These are phyloP conservation scores for Macropus fuliginosus DNA, from an alignment of 2,797 vertebrate species.

Conservation along the genomic window DNA sequence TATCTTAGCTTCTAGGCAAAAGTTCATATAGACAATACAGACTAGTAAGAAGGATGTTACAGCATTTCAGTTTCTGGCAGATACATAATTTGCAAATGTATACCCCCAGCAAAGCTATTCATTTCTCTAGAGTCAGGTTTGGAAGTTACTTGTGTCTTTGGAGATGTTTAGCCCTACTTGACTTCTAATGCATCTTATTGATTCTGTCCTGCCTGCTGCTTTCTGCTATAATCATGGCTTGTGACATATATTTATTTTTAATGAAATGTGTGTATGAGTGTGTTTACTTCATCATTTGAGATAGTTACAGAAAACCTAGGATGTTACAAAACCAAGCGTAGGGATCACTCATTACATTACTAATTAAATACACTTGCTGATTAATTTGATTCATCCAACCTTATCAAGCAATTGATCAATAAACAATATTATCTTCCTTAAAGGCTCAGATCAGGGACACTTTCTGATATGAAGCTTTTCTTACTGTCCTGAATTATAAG, in stretches of 20 bases:
- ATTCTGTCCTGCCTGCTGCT: slow-evolving; percentile 40
- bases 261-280: not conserved
- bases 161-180: slow-evolving; percentile 40
- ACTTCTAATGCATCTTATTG: slow-evolving; percentile 7
- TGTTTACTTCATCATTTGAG: not conserved
- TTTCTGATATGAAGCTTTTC: not conserved
- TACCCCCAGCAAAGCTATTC: slow-evolving; percentile 29
- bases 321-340: slow-evolving; percentile 49
- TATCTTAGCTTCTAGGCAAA: not conserved
- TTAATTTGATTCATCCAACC: not conserved
- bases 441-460: not conserved
- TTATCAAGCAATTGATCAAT: not conserved
- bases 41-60: slow-evolving; percentile 11
- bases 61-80: not conserved
- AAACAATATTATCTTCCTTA: not conserved
- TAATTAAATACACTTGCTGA: not conserved
- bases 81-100: slow-evolving; percentile 43
- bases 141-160: slow-evolving; percentile 29
- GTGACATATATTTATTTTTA: slow-evolving; percentile 4
- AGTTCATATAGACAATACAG: slow-evolving; percentile 23
- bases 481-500: not conserved
- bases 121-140: not conserved
- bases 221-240: slow-evolving; percentile 57
- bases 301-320: slow-evolving; percentile 50
- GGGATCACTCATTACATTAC: slow-evolving; percentile 36